phyloP scores from a whole-genome alignment of 2,888 invertebrate species.

The Meiosimyza platycephala region DNA sequence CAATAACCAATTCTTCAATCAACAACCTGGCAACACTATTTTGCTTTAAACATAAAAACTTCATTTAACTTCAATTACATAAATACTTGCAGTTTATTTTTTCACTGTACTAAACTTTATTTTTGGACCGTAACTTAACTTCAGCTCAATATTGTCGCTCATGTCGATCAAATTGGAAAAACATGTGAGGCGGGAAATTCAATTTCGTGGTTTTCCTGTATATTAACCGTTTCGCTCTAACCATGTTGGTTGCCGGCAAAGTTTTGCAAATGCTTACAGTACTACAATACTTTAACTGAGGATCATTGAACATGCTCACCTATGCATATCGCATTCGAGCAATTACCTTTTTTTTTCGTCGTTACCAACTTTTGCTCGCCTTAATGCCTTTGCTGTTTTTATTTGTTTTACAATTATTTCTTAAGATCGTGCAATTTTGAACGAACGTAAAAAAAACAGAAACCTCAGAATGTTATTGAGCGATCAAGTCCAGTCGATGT shows the following conservation, averaged over 20 bases:
- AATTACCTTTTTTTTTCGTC: slow-evolving; percentile 32
- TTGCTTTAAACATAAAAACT: neutral
- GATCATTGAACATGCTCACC: slow-evolving; percentile 65
- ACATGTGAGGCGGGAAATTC: slow-evolving; percentile 66
- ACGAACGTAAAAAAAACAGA: neutral
- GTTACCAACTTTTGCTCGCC: slow-evolving; percentile 15
- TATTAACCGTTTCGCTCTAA: slow-evolving; percentile 3
- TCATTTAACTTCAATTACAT: neutral
- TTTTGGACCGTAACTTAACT: slow-evolving; percentile 46
- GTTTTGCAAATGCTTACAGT: neutral
- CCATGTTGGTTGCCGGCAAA: neutral
- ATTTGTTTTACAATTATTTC: slow-evolving; percentile 37
- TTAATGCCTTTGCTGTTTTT: neutral
- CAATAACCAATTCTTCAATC: too few relatives aligned
- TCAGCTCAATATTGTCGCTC: slow-evolving; percentile 35
- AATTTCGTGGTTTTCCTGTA: slow-evolving; percentile 67
- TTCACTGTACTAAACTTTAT: slow-evolving; percentile 14
- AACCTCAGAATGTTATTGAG: slow-evolving; percentile 61
- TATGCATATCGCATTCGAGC: slow-evolving; percentile 62
- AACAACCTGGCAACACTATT: slow-evolving; percentile 35
- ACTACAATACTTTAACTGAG: slow-evolving; percentile 15
- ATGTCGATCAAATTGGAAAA: slow-evolving; percentile 37
- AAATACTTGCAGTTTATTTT: neutral
- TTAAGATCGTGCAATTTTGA: slow-evolving; percentile 8
- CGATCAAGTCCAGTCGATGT: slow-evolving; percentile 36